These are phyloP conservation scores for Phenganax subtilis DNA, from an alignment of 92 coral and sea anemone species.

Conservation along the genomic window DNA sequence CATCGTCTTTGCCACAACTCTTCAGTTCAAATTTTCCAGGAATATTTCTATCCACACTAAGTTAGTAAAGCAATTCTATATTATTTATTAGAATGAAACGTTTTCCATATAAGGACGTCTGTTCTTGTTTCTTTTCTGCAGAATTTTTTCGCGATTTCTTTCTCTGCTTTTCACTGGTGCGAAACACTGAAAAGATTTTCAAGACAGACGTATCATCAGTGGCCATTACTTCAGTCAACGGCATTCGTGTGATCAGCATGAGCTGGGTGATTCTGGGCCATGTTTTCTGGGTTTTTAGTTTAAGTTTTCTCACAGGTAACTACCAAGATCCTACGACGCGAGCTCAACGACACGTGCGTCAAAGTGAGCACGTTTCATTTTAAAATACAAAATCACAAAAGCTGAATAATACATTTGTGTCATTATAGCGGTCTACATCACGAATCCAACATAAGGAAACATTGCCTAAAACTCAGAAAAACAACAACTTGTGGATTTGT, in stretches of 20 bases:
- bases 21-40: not conserved
- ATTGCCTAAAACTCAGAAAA: too few relatives aligned
- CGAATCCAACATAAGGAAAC: too few relatives aligned
- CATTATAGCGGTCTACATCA: too few relatives aligned
- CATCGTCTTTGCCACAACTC: not conserved
- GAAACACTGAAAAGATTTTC: constrained; percentile 53
- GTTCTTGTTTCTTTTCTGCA: constrained; percentile 10
- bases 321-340: not conserved
- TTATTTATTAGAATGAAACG: too few relatives aligned
- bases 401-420: too few relatives aligned
- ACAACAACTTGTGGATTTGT: too few relatives aligned
- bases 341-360: not conserved
- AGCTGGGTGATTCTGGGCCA: constrained; percentile 60
- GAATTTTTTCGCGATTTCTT: constrained; percentile 35
- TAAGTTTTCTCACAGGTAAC: constrained; percentile 11
- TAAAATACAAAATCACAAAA: too few relatives aligned
- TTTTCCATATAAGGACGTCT: not conserved
- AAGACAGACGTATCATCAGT: constrained; percentile 47
- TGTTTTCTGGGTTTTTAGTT: constrained; percentile 3
- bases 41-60: not conserved
- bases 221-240: constrained; percentile 54
- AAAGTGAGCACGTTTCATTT: not conserved
- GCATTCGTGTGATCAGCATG: constrained; percentile 56
- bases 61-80: not conserved
- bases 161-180: constrained; percentile 49